A percentile compares a stretch with the other conserved stretches of the same genome.
Conservation (phyloP, 2,888 invertebrate genomes). For the Drosophila helvetica region DNA sequence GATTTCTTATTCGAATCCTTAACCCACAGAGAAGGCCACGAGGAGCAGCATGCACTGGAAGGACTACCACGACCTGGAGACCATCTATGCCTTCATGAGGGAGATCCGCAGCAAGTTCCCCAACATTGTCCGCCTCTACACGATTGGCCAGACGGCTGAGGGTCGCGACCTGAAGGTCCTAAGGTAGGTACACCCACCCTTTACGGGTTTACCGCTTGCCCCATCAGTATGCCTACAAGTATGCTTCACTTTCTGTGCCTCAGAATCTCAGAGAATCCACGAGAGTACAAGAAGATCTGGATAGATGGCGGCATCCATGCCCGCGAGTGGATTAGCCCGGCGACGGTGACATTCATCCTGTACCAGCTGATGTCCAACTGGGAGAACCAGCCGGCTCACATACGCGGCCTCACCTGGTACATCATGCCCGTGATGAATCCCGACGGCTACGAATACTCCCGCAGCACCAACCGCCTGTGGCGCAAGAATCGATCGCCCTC, state of each 20-base stretch:
- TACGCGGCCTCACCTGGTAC: constrained; percentile 93
- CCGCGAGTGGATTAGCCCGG: constrained; percentile 94
- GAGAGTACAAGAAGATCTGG: constrained; percentile 88
- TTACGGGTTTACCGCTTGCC: background rate
- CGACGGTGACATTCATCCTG: constrained; percentile 90
- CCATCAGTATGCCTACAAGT: constrained; percentile 25
- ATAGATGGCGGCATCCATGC: constrained; percentile 93
- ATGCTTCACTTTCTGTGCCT: constrained; percentile 2
- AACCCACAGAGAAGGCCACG: constrained; percentile 69
- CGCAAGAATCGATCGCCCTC: constrained; percentile 88
- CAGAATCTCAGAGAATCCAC: constrained; percentile 88
- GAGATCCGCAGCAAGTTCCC: constrained; percentile 89
- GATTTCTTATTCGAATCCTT: background rate
- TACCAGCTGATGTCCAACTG: constrained; percentile 88
- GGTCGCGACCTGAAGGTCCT: constrained; percentile 90
- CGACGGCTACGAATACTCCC: constrained; percentile 94
- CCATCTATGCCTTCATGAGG: constrained; percentile 89
- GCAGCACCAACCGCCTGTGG: constrained; percentile 92
- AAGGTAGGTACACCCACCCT: constrained; percentile 68
- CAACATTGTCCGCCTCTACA: constrained; percentile 88
- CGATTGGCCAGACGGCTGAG: constrained; percentile 90
- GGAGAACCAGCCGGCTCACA: constrained; percentile 86
- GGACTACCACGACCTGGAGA: constrained; percentile 88
- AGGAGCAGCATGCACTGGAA: constrained; percentile 88
- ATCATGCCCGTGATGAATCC: constrained; percentile 91